These are phyloP conservation scores for Momotus momota DNA, from an alignment of 2,797 vertebrate genomes.

Conservation along the genomic window DNA sequence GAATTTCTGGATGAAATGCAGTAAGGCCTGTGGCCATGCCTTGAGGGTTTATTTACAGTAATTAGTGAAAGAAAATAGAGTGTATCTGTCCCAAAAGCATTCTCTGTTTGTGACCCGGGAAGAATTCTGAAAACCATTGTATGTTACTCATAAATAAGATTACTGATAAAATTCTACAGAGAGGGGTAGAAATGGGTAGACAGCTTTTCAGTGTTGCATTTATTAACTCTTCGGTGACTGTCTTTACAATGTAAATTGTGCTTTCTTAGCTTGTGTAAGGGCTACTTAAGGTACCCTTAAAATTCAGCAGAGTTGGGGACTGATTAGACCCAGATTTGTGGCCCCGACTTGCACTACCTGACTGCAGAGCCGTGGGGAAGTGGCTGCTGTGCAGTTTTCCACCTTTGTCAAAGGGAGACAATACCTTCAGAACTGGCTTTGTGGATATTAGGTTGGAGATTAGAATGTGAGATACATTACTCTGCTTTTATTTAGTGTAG, in stretches of 20 bases:
- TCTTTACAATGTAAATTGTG: background rate
- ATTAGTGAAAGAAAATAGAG: background rate
- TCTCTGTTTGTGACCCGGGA: background rate
- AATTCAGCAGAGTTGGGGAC: background rate
- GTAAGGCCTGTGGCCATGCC: background rate
- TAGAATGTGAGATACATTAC: background rate
- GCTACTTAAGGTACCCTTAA: background rate
- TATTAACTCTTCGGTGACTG: background rate
- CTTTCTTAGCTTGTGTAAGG: background rate
- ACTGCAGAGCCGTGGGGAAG: background rate
- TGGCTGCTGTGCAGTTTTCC: background rate
- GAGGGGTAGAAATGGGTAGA: background rate
- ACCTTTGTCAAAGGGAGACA: background rate
- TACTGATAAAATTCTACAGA: background rate
- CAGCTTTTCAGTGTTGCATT: background rate
- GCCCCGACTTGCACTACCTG: background rate
- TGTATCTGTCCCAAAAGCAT: background rate
- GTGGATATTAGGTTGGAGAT: background rate
- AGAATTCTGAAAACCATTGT: background rate
- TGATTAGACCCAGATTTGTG: background rate
- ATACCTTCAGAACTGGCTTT: background rate
- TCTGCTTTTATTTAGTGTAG: background rate
- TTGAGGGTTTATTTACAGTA: background rate
- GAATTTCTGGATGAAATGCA: background rate
- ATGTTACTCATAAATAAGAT: background rate